Evolutionary conservation across 1,140 invertebrate genomes (phyloP).

Genomic region (Philopotamus ludificatus): DNA sequence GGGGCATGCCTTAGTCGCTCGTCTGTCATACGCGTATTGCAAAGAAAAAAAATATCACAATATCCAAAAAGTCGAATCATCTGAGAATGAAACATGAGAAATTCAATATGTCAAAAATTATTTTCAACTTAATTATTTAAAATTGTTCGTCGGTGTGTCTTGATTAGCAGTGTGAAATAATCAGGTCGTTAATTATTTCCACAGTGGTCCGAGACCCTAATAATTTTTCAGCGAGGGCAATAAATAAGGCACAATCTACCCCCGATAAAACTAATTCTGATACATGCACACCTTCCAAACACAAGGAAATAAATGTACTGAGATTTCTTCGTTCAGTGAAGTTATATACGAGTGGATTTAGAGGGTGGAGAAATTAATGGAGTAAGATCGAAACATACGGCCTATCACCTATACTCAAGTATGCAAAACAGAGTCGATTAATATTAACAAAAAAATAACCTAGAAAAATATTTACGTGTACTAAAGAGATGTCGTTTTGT

Average conservation of each 20-base stretch:
- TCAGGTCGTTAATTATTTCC: not conserved
- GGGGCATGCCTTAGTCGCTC: no score
- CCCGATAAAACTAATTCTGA: conserved; percentile 27
- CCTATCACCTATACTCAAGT: not conserved
- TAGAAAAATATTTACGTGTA: not conserved
- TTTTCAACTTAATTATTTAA: no score
- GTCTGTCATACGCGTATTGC: no score
- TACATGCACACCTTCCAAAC: not conserved
- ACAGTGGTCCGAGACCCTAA: conserved; percentile 8
- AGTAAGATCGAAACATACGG: no score
- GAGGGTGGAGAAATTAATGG: no score
- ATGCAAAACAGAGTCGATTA: not conserved
- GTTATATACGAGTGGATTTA: not conserved
- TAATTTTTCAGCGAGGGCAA: conserved; percentile 25
- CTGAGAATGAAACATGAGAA: no score
- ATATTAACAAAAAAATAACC: not conserved
- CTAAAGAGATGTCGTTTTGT: no score
- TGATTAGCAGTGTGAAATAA: not conserved
- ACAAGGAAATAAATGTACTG: not conserved
- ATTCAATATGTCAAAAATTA: no score
- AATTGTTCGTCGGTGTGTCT: no score
- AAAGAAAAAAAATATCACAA: no score
- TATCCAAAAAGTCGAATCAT: no score
- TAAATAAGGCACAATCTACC: conserved; percentile 25
- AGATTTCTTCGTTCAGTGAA: not conserved